Conservation (phyloP, 2,888 invertebrate genomes). For the Pyrocoelia pectoralis region DNA sequence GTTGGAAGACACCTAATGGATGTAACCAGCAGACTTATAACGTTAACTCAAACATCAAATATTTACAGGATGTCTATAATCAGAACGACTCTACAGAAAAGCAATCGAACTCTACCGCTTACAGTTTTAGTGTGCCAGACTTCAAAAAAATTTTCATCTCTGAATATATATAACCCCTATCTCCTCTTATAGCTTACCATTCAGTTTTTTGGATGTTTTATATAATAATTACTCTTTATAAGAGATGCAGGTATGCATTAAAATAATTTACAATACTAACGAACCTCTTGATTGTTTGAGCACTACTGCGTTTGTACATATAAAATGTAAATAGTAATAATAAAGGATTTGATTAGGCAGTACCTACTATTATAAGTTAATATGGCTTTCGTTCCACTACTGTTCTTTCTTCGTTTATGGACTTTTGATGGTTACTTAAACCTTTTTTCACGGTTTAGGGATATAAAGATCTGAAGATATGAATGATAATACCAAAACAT, state of each 20-base stretch:
- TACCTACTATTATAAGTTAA: no score
- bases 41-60: conserved; percentile 19
- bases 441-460: no score
- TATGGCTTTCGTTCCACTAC: no score
- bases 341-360: no score
- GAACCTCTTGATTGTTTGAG: no score
- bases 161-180: conserved; percentile 52
- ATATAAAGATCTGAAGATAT: no score
- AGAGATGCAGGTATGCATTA: background rate
- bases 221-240: conserved; percentile 1
- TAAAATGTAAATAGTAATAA: no score
- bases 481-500: no score
- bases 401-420: no score
- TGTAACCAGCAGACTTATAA: conserved; percentile 29
- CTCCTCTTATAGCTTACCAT: background rate
- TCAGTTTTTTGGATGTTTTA: background rate
- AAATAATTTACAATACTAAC: background rate
- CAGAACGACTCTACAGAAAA: conserved; percentile 21
- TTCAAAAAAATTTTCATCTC: conserved; percentile 66
- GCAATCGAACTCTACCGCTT: conserved; percentile 43
- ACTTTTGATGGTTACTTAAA: no score
- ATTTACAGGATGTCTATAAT: conserved; percentile 34
- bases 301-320: no score
- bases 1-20: background rate
- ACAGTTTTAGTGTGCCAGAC: conserved; percentile 63